A percentile compares a stretch with the other conserved stretches of the same genome.
These are phyloP conservation scores for Pterocles orientalis DNA, from an alignment of 2,113 vertebrate species.

Conservation along the genomic window DNA sequence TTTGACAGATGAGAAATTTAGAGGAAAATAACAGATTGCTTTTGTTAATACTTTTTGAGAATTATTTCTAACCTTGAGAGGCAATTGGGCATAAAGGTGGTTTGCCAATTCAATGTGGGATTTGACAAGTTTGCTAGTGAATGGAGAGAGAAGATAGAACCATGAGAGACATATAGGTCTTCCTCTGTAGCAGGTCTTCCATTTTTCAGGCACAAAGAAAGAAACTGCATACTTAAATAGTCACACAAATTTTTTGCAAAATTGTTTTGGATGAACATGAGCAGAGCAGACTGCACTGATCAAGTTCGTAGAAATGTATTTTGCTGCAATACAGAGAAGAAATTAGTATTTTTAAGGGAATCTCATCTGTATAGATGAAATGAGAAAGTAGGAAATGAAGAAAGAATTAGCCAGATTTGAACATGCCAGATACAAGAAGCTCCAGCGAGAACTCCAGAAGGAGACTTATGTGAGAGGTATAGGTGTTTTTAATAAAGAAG, in stretches of 20 bases:
- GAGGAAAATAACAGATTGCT: constrained; percentile 40
- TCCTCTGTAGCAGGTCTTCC: neutral
- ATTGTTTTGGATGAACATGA: neutral
- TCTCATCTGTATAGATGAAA: neutral
- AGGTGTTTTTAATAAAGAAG: neutral
- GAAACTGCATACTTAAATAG: neutral
- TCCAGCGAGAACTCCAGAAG: neutral
- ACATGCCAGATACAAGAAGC: neutral
- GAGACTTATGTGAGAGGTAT: neutral
- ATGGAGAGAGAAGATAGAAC: neutral
- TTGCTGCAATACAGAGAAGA: neutral
- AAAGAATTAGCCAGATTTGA: neutral
- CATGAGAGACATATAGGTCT: neutral
- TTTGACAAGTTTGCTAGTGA: constrained; percentile 28
- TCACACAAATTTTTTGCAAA: neutral
- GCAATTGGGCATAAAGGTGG: constrained; percentile 12
- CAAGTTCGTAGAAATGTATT: neutral
- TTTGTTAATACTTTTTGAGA: constrained; percentile 42
- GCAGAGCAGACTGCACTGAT: neutral
- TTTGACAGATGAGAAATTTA: constrained; percentile 39
- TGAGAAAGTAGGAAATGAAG: neutral
- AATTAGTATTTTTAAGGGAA: neutral
- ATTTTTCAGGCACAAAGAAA: constrained; percentile 1
- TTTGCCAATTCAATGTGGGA: neutral
- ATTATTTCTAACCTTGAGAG: constrained; percentile 37